Evolutionary conservation across 2,113 vertebrate species (phyloP).

Genomic region (Hyperoodon ampullatus): DNA sequence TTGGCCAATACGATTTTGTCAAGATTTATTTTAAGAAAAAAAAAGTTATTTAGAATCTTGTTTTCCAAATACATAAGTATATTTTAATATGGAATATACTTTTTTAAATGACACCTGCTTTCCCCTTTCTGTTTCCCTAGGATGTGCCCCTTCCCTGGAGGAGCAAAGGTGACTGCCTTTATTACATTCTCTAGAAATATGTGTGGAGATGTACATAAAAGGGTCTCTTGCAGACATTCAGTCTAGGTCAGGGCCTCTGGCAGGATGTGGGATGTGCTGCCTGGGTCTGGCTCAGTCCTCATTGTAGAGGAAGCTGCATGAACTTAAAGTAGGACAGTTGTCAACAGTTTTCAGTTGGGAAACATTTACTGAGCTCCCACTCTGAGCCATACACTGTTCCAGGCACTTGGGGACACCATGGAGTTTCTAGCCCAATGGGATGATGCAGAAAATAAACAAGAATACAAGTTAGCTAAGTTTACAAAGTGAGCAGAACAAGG

Average conservation of each 20-base stretch:
- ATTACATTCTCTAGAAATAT: constrained; percentile 14
- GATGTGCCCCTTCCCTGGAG: background rate
- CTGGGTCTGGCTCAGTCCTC: background rate
- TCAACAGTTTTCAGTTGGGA: background rate
- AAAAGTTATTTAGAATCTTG: constrained; percentile 40
- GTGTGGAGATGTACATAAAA: background rate
- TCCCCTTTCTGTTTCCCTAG: background rate
- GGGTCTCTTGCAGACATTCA: background rate
- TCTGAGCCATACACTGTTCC: background rate
- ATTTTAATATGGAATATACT: constrained; percentile 1
- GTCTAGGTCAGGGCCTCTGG: background rate
- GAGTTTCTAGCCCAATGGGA: background rate
- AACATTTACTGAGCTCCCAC: background rate
- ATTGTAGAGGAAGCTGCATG: background rate
- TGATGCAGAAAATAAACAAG: background rate
- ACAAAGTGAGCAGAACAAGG: background rate
- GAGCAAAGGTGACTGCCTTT: background rate
- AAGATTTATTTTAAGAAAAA: constrained; percentile 26
- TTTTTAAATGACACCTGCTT: constrained; percentile 8
- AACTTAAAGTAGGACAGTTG: background rate
- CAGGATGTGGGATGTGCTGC: background rate
- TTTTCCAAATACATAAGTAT: constrained; percentile 32
- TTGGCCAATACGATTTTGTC: constrained; percentile 16
- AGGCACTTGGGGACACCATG: background rate
- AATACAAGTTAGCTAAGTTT: background rate